Evolutionary conservation across 2,888 invertebrate species (phyloP).

Genomic region (Volucella bombylans): DNA sequence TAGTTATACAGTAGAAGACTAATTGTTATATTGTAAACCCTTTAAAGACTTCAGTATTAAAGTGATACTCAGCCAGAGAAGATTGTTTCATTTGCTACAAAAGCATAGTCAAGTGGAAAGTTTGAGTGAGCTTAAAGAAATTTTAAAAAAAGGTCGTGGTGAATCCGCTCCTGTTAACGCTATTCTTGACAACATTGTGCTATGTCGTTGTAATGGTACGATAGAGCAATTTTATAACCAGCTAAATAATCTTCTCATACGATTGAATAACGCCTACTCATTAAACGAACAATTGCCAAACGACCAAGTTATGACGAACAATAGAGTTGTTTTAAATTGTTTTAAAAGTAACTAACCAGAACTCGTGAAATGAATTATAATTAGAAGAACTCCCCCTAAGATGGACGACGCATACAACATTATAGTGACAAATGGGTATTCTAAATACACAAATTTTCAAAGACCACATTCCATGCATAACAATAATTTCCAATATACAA

Average conservation of each 20-base stretch:
- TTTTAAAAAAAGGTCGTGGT: slow-evolving; percentile 2
- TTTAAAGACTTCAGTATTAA: too few relatives aligned
- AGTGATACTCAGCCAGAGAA: too few relatives aligned
- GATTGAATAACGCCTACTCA: slow-evolving; percentile 21
- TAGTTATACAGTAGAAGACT: too few relatives aligned
- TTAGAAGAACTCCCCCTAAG: too few relatives aligned
- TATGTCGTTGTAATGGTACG: slow-evolving; percentile 12
- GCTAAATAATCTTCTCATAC: slow-evolving; percentile 19
- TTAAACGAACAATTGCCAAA: not conserved
- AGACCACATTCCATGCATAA: slow-evolving; percentile 67
- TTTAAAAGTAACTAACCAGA: slow-evolving; percentile 25
- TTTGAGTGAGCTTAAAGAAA: not conserved
- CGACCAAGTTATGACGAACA: slow-evolving; percentile 1
- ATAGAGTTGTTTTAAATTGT: too few relatives aligned
- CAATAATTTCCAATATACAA: slow-evolving; percentile 3
- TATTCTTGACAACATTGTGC: slow-evolving; percentile 13
- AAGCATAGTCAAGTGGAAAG: not conserved
- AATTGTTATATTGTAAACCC: too few relatives aligned
- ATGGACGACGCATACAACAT: too few relatives aligned
- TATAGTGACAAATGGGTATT: too few relatives aligned
- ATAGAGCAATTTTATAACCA: slow-evolving; percentile 16
- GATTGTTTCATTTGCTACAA: too few relatives aligned
- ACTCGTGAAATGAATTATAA: slow-evolving; percentile 19
- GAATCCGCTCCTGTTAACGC: not conserved
- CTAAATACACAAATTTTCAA: slow-evolving; percentile 66